A percentile compares a stretch with the other conserved stretches of the same genome.
phyloP scores from a whole-genome alignment of 2,888 invertebrate genomes.

The Dermolepida albohirtum region DNA sequence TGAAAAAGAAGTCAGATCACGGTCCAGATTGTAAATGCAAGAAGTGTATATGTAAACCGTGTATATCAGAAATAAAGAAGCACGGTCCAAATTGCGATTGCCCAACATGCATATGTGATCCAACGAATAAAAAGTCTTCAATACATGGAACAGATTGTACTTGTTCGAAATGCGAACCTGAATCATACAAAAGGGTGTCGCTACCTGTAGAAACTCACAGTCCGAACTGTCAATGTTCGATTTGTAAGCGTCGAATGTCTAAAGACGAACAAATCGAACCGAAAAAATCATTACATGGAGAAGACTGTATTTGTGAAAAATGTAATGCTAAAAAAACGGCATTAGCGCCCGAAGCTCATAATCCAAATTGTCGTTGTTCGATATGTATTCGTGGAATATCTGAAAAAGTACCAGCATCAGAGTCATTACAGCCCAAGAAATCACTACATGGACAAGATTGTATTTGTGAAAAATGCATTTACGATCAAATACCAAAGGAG shows the following conservation, averaged over 20 bases:
- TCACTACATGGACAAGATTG: conserved; percentile 26
- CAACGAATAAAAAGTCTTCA: neutral
- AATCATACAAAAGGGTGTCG: neutral
- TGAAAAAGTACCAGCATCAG: neutral
- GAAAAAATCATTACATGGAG: conserved; percentile 7
- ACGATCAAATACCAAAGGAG: neutral
- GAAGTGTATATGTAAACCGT: conserved; percentile 42
- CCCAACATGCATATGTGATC: conserved; percentile 39
- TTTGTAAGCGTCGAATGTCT: neutral
- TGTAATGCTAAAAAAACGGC: neutral
- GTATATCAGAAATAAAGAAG: conserved; percentile 21
- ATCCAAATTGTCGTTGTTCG: conserved; percentile 2
- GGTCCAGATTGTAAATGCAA: conserved; percentile 37
- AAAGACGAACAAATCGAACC: neutral
- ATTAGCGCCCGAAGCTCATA: neutral
- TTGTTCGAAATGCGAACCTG: conserved; percentile 24
- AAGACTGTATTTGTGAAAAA: conserved; percentile 34
- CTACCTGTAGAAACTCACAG: neutral
- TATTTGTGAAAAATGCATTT: conserved; percentile 31
- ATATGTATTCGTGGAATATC: conserved; percentile 3
- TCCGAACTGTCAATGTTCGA: neutral
- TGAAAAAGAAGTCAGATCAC: conserved; percentile 16
- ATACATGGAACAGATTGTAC: conserved; percentile 31
- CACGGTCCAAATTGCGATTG: conserved; percentile 33
- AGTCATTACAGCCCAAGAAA: neutral